Evolutionary conservation across 1,140 invertebrate genomes (phyloP), one percentile per base, ranked within the genome.

Genomic region (Notospermus geniculatus): DNA sequence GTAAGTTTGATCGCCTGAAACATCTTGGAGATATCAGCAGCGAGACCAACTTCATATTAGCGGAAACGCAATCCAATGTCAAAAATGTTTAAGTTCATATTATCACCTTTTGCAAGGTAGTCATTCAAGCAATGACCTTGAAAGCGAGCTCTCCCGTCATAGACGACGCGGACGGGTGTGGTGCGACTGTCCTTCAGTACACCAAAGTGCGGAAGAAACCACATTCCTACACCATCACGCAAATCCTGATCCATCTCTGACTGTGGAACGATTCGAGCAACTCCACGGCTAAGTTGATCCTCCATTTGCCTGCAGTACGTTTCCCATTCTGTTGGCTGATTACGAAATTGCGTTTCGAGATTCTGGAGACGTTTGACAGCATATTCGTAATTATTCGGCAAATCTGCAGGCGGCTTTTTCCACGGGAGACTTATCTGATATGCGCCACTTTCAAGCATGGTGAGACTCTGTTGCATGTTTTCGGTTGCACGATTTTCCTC

Each of bases 331-430:
- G 4, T 27, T 9, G 46, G 46, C 25, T 50, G 4, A 5, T 50
- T 50, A 5, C 25, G n/a, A 27, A 50, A 50, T n/a, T 50, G 46
- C n/a, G 5, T 27, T n/a, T 50, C 46, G 4, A 50, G 25, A n/a
- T 50, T 50, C 9, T 50, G 46, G n/a, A 50, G 25, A 50, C 46
- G 46, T 50, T 50, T 50, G 46, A 50, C 46, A 7, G 46, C 46
- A 50, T 50, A 50, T 19, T 50, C 46, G 25, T 50, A 50, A 50
- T 50, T 50, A 50, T 50, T 50, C 46, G 46, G 46, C 25, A 50
- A n/a, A 27, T 50, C n/a, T 7, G n/a, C 5, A 50, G 46, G 46
- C 4, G 46, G 25, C n/a, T n/a, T 5, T 27, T 23, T 27, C 46
- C 46, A 50, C 25, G 46, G 46, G 19, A 50, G 46, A 27, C 46